Conservation (phyloP, 2,113 vertebrate species). For the Chelonoidis abingdonii region DNA sequence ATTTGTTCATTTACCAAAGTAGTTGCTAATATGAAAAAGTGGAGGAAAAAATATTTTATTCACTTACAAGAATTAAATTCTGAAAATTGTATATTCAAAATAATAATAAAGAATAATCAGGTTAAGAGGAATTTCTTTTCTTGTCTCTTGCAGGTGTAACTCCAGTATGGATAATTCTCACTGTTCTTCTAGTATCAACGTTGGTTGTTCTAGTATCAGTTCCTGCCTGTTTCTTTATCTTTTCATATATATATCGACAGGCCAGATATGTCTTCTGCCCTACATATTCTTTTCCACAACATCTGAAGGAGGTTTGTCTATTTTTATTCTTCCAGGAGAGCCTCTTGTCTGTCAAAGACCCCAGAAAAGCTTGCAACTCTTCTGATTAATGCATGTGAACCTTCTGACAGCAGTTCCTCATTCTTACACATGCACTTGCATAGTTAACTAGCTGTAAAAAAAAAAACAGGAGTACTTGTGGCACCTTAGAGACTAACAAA, state of each 20-base stretch:
- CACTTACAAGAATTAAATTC: background rate
- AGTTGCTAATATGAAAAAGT: background rate
- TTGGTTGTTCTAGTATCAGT: background rate
- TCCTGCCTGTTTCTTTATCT: constrained; percentile 14
- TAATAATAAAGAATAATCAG: background rate
- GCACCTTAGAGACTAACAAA: no score
- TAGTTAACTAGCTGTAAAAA: background rate
- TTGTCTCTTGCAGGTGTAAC: constrained; percentile 55
- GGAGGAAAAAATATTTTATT: fast-evolving
- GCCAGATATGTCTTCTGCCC: constrained; percentile 63
- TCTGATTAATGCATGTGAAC: background rate
- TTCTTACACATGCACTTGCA: background rate
- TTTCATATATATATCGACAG: constrained; percentile 59
- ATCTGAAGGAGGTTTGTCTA: constrained; percentile 82
- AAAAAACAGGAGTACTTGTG: no score
- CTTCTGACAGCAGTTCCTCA: background rate
- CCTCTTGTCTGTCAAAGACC: background rate
- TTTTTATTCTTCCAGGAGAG: background rate
- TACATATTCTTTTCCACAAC: constrained; percentile 74
- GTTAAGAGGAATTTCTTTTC: background rate
- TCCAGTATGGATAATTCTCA: constrained; percentile 62
- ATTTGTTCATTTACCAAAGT: background rate
- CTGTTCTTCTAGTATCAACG: constrained; percentile 36
- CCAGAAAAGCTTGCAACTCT: background rate
- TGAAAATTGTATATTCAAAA: background rate